Percentiles rank a stretch among this genome's conserved stretches.
phyloP scores from a whole-genome alignment of 2,888 invertebrate genomes.

The Macroteleia sp. region DNA sequence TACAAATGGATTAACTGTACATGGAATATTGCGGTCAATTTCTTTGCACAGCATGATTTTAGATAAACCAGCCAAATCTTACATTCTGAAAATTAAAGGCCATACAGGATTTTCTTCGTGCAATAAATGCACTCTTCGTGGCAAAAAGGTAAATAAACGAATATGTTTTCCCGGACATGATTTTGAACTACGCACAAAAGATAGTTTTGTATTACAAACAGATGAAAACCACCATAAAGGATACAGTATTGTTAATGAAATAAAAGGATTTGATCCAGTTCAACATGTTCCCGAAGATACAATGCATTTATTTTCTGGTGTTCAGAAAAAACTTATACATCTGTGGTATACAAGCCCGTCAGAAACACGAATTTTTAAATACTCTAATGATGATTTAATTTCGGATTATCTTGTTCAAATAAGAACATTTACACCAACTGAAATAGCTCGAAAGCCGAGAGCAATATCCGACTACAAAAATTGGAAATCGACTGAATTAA shows the following conservation, averaged over 20 bases:
- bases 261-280: slow-evolving; percentile 12
- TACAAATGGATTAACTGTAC: not conserved
- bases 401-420: too few species aligned
- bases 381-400: too few species aligned
- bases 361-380: too few species aligned
- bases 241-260: not conserved
- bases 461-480: too few species aligned
- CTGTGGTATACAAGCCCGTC: slow-evolving; percentile 5
- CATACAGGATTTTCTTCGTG: slow-evolving; percentile 22
- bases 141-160: not conserved
- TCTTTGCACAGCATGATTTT: slow-evolving; percentile 14
- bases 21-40: not conserved
- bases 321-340: slow-evolving; percentile 21
- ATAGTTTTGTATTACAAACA: not conserved
- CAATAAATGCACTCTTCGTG: slow-evolving; percentile 13
- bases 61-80: slow-evolving; percentile 28
- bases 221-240: slow-evolving; percentile 13
- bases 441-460: too few species aligned
- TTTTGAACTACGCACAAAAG: not conserved
- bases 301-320: slow-evolving; percentile 15
- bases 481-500: too few species aligned
- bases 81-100: slow-evolving; percentile 13
- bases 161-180: not conserved
- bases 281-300: slow-evolving; percentile 17
- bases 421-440: too few species aligned